Evolutionary conservation across 2,797 vertebrate genomes (phyloP).

Genomic region (Stomatorhinus walkeri): DNA sequence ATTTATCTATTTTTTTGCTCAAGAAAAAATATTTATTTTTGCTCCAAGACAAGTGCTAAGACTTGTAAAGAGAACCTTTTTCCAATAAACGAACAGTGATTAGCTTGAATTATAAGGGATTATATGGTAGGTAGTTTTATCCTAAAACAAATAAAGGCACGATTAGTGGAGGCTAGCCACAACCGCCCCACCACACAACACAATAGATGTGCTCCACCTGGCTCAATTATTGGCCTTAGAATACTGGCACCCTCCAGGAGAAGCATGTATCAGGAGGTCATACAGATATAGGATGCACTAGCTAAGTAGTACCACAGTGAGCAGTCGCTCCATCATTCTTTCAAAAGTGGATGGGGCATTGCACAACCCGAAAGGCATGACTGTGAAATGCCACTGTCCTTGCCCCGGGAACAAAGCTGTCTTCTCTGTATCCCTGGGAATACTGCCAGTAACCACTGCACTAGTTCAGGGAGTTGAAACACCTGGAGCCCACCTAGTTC

Average conservation of each 20-base stretch:
- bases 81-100: not conserved
- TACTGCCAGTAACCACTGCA: not conserved
- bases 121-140: not conserved
- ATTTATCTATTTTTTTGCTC: not conserved
- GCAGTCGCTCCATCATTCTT: not conserved
- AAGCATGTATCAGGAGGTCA: not conserved
- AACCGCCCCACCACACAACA: not conserved
- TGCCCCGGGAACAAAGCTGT: not conserved
- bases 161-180: not conserved
- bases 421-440: not conserved
- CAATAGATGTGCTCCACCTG: not conserved
- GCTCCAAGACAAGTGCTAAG: not conserved
- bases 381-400: not conserved
- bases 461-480: not conserved
- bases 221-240: not conserved
- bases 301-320: not conserved
- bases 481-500: not conserved
- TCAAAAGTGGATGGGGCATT: not conserved
- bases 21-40: not conserved
- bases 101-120: not conserved
- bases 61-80: not conserved
- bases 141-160: not conserved
- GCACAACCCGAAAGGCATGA: not conserved
- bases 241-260: not conserved
- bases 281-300: not conserved